A percentile compares a stretch with the other conserved stretches of the same genome.
phyloP scores from a whole-genome alignment of 2,888 invertebrate genomes.

The Argyra leucocephala region DNA sequence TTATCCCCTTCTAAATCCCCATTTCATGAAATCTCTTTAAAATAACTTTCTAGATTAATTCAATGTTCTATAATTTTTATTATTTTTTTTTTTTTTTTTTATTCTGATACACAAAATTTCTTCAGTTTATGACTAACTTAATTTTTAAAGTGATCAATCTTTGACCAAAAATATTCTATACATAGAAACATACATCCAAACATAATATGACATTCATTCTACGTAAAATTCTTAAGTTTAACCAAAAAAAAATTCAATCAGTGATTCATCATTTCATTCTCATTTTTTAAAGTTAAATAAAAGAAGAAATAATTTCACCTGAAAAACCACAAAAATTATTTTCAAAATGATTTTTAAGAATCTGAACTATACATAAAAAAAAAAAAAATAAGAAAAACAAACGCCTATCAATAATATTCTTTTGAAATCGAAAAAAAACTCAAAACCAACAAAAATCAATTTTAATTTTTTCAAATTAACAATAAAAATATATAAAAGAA shows the following conservation, averaged over 20 bases:
- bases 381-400: not conserved
- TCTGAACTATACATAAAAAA: no score
- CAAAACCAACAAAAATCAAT: slow-evolving; percentile 1
- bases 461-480: not conserved
- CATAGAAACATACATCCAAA: no score
- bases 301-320: not conserved
- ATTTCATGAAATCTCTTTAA: not conserved
- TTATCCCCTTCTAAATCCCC: not conserved
- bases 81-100: not conserved
- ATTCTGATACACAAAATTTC: not conserved
- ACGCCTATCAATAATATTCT: not conserved
- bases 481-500: not conserved
- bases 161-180: not conserved
- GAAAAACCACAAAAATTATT: not conserved
- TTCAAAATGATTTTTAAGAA: not conserved
- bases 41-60: not conserved
- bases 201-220: no score
- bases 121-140: not conserved
- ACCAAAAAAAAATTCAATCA: not conserved
- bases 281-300: not conserved
- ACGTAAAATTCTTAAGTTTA: no score
- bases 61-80: not conserved
- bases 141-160: not conserved
- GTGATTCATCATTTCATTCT: not conserved
- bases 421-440: no score